phyloP scores from a whole-genome alignment of 1,140 invertebrate species.

The Cecropterus lyciades region DNA sequence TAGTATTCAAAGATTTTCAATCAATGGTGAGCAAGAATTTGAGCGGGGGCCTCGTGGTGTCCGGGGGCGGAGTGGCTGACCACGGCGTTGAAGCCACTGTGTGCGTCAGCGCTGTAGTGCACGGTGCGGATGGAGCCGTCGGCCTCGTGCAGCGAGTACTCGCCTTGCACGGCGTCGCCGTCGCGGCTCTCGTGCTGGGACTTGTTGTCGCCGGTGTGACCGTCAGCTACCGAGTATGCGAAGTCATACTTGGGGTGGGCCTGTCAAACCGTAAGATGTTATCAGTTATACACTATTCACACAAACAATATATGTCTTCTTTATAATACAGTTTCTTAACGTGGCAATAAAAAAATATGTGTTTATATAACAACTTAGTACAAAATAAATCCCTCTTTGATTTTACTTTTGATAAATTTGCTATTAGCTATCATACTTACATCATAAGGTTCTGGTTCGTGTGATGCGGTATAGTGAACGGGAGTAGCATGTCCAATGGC shows the following conservation, averaged over 20 bases:
- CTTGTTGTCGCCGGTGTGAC: too few relatives aligned
- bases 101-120: conserved; percentile 84
- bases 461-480: conserved; percentile 47
- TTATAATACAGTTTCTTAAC: too few relatives aligned
- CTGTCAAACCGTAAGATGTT: too few relatives aligned
- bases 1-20: background rate
- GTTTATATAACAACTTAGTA: too few relatives aligned
- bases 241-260: too few relatives aligned
- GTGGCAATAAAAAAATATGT: too few relatives aligned
- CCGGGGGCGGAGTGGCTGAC: conserved; percentile 8
- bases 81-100: conserved; percentile 59
- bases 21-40: background rate
- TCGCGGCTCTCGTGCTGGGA: conserved; percentile 83
- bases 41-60: conserved; percentile 1
- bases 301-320: too few relatives aligned
- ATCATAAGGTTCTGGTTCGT: conserved; percentile 42
- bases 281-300: too few relatives aligned
- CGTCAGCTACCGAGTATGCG: too few relatives aligned
- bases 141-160: conserved; percentile 84
- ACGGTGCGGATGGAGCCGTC: conserved; percentile 66
- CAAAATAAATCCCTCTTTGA: too few relatives aligned
- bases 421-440: too few relatives aligned
- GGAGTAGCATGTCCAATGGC: conserved; percentile 35
- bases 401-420: too few relatives aligned
- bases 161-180: conserved; percentile 83